These are phyloP conservation scores for Pygocentrus nattereri DNA, from an alignment of 2,797 vertebrate genomes.

Conservation along the genomic window DNA sequence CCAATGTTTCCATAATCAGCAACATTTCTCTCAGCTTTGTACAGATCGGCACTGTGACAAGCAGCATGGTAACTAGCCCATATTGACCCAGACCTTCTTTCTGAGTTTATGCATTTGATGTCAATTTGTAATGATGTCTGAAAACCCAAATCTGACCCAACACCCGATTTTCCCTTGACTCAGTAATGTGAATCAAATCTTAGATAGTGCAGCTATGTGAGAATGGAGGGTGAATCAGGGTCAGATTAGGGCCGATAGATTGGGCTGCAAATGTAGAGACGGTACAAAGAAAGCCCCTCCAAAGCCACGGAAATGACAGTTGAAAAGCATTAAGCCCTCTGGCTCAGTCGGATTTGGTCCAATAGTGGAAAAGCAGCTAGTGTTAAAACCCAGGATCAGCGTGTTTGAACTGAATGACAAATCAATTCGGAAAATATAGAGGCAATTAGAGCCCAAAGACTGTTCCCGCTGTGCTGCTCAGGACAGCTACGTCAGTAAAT, in stretches of 20 bases:
- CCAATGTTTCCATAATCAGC: too few relatives aligned
- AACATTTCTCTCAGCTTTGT: too few relatives aligned
- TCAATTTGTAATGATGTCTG: too few relatives aligned
- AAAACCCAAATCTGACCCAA: too few relatives aligned
- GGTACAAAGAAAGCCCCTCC: constrained; percentile 10
- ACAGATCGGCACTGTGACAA: too few relatives aligned
- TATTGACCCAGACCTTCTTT: too few relatives aligned
- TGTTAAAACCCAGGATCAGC: constrained; percentile 45
- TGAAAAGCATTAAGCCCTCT: neutral
- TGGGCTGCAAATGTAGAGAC: neutral
- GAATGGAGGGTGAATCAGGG: neutral
- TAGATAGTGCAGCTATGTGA: too few relatives aligned
- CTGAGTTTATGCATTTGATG: too few relatives aligned
- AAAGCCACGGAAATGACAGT: constrained; percentile 7
- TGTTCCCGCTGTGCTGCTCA: constrained; percentile 32
- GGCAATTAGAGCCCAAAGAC: constrained; percentile 72
- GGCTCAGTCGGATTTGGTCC: constrained; percentile 5
- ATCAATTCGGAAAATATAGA: constrained; percentile 82
- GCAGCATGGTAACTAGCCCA: too few relatives aligned
- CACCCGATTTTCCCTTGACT: too few relatives aligned
- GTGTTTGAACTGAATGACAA: constrained; percentile 64
- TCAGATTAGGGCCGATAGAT: constrained; percentile 2
- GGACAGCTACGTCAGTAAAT: constrained; percentile 32
- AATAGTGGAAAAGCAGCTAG: constrained; percentile 4
- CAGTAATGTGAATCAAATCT: too few relatives aligned